phyloP scores from a whole-genome alignment of 2,113 vertebrate species.

The Anolis carolinensis region DNA sequence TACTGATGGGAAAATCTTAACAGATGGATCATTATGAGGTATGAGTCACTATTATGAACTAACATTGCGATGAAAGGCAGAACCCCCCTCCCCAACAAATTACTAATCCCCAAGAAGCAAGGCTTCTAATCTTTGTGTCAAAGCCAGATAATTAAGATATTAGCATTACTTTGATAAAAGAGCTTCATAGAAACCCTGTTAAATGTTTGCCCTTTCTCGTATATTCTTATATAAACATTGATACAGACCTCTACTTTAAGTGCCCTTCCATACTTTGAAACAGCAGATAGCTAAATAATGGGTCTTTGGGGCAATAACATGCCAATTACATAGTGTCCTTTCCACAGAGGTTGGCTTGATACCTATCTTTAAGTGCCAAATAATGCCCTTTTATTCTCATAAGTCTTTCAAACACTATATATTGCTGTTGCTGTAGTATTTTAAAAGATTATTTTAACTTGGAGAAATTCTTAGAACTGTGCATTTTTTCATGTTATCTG shows the following conservation, averaged over 20 bases:
- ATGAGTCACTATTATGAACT: slow-evolving; percentile 65
- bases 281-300: background rate
- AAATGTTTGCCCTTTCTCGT: background rate
- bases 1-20: slow-evolving; percentile 73
- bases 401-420: background rate
- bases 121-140: slow-evolving; percentile 54
- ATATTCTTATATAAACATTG: background rate
- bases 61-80: slow-evolving; percentile 75
- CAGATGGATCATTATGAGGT: slow-evolving; percentile 74
- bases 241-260: background rate
- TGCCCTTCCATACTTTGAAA: background rate
- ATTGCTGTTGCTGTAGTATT: background rate
- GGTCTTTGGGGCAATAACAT: background rate
- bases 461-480: background rate
- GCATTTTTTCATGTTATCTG: background rate
- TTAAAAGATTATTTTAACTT: background rate
- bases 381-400: too few species aligned
- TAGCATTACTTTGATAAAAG: slow-evolving; percentile 37
- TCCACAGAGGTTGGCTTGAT: background rate
- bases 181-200: slow-evolving; percentile 25
- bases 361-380: too few species aligned
- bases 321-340: background rate
- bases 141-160: slow-evolving; percentile 60
- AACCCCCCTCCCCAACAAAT: slow-evolving; percentile 41
- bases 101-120: slow-evolving; percentile 72